Base-by-base conservation (phyloP, 2,888 invertebrate species). In the Tineola bisselliella region DNA sequence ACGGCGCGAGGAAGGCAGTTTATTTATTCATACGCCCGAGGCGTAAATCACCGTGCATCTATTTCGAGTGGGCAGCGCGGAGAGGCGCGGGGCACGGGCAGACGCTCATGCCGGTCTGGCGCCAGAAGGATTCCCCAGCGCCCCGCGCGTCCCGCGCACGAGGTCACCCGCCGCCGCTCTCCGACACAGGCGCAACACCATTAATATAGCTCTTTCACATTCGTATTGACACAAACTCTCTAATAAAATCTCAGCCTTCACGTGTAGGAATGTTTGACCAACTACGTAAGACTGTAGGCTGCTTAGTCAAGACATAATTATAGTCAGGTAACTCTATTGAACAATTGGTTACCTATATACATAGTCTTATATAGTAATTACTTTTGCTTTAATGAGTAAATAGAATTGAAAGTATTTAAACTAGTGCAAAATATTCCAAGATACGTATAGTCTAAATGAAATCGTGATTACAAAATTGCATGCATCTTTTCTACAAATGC, bases 101-200 rank as follows among this genome's bases (percentile, higher is more conserved):
- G 69, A 66, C 74, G 65, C 70, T 68, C 76, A 82, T 61, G 66
- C 76, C 87, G 82, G 86, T 86, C 88, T 87, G 87, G 88, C 88
- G 88, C 87, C 88, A 87, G 81, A 84, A 86, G 87, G 87, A 87
- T 87, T 88, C 88, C 88, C 88, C 88, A 83, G 84, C 84, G 80
- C 82, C 79, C 76, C 79, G 72, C 81, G 62, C 70, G 70, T 72
- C 69, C 70, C 63, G 52, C 25, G 62, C 59, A 19, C 61, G 60
- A 48, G 69, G 72, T 66, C 69, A 67, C 72, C 58, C 17, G 30
- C 58, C 15, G 8, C 54, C 19, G 18, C 48, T 15, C 48, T 13
- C 48, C 15, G 48, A 15, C 48, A 60, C 44, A n/a, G 5, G 31
- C 44, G 13, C 60, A 33, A 43, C 44, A 18, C 33, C 33, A 33